These are phyloP conservation scores for Sorex fumeus DNA, from an alignment of 2,113 vertebrate species.

Conservation along the genomic window DNA sequence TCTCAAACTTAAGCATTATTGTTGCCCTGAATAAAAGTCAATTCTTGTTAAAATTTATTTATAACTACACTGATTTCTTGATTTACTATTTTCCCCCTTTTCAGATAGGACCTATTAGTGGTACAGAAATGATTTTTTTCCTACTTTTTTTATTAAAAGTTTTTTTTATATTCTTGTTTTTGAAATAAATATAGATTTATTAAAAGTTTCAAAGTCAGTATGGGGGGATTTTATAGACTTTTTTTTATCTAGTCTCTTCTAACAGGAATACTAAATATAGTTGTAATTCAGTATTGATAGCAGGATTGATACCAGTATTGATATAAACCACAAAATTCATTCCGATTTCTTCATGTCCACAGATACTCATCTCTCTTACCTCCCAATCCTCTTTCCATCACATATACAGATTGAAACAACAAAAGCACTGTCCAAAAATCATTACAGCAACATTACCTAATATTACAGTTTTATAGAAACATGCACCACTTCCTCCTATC, in stretches of 20 bases:
- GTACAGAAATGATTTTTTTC: not conserved
- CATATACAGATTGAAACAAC: not conserved
- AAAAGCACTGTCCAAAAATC: not conserved
- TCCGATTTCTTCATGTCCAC: not conserved
- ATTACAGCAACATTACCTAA: no score
- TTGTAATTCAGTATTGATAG: not conserved
- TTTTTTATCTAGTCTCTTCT: not conserved
- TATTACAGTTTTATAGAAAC: not conserved
- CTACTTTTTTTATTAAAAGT: conserved; percentile 11
- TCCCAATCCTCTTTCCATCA: not conserved
- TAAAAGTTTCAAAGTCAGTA: not conserved
- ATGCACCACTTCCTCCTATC: not conserved
- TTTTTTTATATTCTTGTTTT: not conserved
- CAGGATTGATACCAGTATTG: not conserved
- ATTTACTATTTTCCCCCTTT: not conserved
- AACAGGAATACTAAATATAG: not conserved
- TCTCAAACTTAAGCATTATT: not conserved
- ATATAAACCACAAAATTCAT: not conserved
- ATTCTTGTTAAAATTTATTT: not conserved
- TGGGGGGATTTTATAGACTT: not conserved
- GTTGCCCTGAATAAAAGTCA: not conserved
- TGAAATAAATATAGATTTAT: not conserved
- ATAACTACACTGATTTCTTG: not conserved
- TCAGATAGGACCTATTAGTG: not conserved
- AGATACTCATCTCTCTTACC: not conserved